Percentiles rank a stretch among this genome's conserved stretches.
Conservation (phyloP, 2,797 vertebrate species). For the Enteromius treurensis region DNA sequence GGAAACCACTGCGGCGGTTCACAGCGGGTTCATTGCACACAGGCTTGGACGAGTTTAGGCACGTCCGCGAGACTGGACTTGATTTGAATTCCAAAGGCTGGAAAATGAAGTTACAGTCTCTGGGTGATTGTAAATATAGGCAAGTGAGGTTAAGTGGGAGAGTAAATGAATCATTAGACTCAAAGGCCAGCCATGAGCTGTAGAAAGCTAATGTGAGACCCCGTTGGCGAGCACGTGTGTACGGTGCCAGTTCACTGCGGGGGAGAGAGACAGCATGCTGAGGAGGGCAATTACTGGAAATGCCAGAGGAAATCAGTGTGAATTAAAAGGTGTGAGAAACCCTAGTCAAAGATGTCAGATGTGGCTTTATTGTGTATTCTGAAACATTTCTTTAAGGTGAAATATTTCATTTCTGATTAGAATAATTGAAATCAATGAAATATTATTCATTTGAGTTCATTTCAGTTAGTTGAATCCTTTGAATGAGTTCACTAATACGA, state of each 20-base stretch:
- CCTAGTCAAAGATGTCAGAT: conserved; percentile 39
- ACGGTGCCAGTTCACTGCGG: conserved; percentile 1
- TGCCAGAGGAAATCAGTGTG: conserved; percentile 44
- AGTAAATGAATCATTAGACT: conserved; percentile 54
- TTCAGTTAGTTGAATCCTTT: not conserved
- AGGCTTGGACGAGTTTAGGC: conserved; percentile 9
- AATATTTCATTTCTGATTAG: not conserved
- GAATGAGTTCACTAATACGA: not conserved
- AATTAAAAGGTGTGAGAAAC: conserved; percentile 49
- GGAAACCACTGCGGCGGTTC: conserved; percentile 40
- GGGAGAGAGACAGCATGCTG: not conserved
- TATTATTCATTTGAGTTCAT: not conserved
- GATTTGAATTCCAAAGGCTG: conserved; percentile 54
- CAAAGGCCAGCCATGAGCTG: conserved; percentile 32
- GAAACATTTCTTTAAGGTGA: not conserved
- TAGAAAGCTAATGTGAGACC: conserved; percentile 1
- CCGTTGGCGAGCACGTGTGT: conserved; percentile 9
- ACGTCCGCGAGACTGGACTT: conserved; percentile 48
- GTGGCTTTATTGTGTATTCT: conserved; percentile 52
- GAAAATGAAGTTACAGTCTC: conserved; percentile 52
- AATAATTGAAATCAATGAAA: not conserved
- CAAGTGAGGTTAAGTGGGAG: conserved; percentile 53
- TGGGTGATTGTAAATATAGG: conserved; percentile 54
- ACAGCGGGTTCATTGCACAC: conserved; percentile 42
- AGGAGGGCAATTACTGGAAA: conserved; percentile 19